Evolutionary conservation across 2,888 invertebrate genomes (phyloP).

Genomic region (Nomada lathburiana): DNA sequence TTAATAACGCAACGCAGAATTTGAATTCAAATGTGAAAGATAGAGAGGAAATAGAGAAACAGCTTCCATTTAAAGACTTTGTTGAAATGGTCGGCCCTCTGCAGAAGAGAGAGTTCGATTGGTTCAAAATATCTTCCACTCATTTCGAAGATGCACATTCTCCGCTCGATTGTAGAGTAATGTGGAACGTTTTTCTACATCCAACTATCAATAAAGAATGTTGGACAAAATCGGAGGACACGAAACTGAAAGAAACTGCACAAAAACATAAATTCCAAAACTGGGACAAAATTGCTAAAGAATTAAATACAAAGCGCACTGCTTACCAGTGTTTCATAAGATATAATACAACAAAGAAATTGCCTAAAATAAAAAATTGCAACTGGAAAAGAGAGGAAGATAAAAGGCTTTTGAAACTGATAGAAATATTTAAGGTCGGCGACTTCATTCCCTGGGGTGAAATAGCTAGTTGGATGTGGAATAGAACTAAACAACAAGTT

Average conservation of each 20-base stretch:
- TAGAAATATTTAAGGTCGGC: slow-evolving; percentile 88
- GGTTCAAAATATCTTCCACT: slow-evolving; percentile 86
- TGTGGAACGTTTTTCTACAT: slow-evolving; percentile 90
- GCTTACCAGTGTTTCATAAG: slow-evolving; percentile 90
- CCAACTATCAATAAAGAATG: slow-evolving; percentile 87
- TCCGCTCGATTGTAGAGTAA: slow-evolving; percentile 87
- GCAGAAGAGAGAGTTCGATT: slow-evolving; percentile 85
- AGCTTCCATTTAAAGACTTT: slow-evolving; percentile 63
- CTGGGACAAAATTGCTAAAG: slow-evolving; percentile 88
- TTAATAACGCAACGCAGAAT: neutral
- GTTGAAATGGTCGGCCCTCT: slow-evolving; percentile 71
- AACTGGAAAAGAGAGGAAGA: slow-evolving; percentile 90
- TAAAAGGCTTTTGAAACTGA: slow-evolving; percentile 86
- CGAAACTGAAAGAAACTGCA: slow-evolving; percentile 82
- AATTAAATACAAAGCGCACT: slow-evolving; percentile 87
- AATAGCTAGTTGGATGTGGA: slow-evolving; percentile 87
- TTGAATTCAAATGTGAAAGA: fast-evolving
- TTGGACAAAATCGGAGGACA: slow-evolving; percentile 86
- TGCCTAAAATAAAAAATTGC: slow-evolving; percentile 73
- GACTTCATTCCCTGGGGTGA: slow-evolving; percentile 91
- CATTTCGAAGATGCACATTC: slow-evolving; percentile 86
- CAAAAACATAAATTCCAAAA: slow-evolving; percentile 85
- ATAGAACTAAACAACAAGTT: slow-evolving; percentile 88
- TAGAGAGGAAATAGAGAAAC: neutral
- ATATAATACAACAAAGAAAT: slow-evolving; percentile 86